Conservation (phyloP, 2,888 invertebrate genomes). For the Bellardia pandia region DNA sequence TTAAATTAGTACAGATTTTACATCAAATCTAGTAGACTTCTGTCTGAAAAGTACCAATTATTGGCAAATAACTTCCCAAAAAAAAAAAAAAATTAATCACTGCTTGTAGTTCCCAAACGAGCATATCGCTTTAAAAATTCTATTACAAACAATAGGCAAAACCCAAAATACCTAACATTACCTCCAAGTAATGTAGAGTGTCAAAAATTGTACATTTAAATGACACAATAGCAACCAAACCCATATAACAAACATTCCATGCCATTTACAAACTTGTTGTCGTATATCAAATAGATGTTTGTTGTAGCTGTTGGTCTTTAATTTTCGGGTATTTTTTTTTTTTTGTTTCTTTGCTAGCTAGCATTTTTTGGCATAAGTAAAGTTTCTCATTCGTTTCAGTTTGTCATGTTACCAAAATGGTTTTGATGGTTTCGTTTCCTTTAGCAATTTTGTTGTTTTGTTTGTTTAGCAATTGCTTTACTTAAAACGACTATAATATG, state of each 20-base stretch:
- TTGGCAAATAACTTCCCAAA: too few relatives aligned
- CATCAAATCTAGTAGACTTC: too few relatives aligned
- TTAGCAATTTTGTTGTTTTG: not conserved
- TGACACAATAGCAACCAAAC: slow-evolving; percentile 40
- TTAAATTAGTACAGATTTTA: too few relatives aligned
- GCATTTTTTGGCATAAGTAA: slow-evolving; percentile 66
- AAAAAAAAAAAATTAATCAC: too few relatives aligned
- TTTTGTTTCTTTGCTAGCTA: not conserved
- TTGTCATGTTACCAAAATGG: slow-evolving; percentile 58
- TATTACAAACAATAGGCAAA: not conserved
- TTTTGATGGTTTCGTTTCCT: slow-evolving; percentile 62
- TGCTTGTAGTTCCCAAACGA: too few relatives aligned
- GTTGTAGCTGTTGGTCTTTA: slow-evolving; percentile 41
- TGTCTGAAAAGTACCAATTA: too few relatives aligned
- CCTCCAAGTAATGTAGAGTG: slow-evolving; percentile 12
- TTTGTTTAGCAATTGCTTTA: slow-evolving; percentile 42
- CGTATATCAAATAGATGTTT: slow-evolving; percentile 63
- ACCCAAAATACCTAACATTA: not conserved
- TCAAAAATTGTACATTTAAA: slow-evolving; percentile 44
- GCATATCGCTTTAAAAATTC: too few relatives aligned
- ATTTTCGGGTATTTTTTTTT: slow-evolving; percentile 27
- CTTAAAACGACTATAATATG: slow-evolving; percentile 26
- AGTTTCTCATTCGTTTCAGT: slow-evolving; percentile 63
- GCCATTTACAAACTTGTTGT: slow-evolving; percentile 61
- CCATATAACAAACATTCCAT: slow-evolving; percentile 63